Evolutionary conservation across 64 coral and sea anemone species (phyloP), one percentile per base, ranked within the genome.

Genomic region (Pocillopora verrucosa): DNA sequence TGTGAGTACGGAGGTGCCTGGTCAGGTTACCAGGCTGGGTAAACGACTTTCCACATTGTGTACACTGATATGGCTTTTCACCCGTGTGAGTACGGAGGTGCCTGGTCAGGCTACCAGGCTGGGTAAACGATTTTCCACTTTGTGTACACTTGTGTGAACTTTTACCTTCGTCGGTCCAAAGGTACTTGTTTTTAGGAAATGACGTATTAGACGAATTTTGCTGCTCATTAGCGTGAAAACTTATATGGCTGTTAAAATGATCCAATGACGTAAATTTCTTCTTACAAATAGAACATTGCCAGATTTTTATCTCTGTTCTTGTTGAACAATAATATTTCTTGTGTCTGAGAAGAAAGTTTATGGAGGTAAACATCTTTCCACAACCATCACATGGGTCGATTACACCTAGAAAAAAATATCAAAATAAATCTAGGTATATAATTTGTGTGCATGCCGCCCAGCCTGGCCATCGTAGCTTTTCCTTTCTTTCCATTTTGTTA

Each of bases 311-410:
- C 16, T 10, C 19, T 22, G 75, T 77, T 10, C 75, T 45, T 19
- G 16, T 16, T 56, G 38, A 77, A 56, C 75, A 77, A 15, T 76
- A 76, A 51, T 56, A 19, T 77, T 35, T 77, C 37, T 56, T 56
- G 38, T 77, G 75, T 77, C 75, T 77, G 16, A 56, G 75, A 10
- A 77, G 6, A 77, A 77, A 77, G 37, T 77, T 77, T 56, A 77
- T 56, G 36, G 75, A 77, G 16, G 75, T 77, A 41, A 37, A 77
- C 36, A 77, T 77, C 38, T 0, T 77, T 77, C 22, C 36, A 77
- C 75, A 77, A 20, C 38, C 75, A 16, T 77, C 75, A 41, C 75
- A 77, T 17, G 38, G 11, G 36, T 56, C 17, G 36, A 16, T 41
- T 10, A 9, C 36, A 45, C 75, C 75, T 77, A 22, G 16, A 35